Conservation (phyloP, 2,797 vertebrate genomes). For the Notolabrus celidotus region DNA sequence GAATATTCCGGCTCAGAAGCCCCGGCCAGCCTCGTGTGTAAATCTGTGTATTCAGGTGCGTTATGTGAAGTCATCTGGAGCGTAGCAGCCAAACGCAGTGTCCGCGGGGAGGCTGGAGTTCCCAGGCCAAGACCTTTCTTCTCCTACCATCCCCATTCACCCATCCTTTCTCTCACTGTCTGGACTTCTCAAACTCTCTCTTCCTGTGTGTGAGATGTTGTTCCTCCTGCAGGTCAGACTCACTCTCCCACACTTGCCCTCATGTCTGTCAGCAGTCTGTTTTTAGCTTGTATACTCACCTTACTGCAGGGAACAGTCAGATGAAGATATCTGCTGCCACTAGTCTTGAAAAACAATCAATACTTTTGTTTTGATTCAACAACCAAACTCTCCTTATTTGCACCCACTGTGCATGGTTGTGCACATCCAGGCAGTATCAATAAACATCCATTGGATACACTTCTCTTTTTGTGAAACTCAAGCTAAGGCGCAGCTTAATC, state of each 20-base stretch:
- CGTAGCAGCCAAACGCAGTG: conserved; percentile 68
- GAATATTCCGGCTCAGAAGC: conserved; percentile 81
- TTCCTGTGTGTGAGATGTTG: conserved; percentile 47
- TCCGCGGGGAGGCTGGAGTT: conserved; percentile 74
- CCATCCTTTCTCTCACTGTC: conserved; percentile 54
- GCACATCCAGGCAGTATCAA: too few species aligned
- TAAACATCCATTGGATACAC: too few species aligned
- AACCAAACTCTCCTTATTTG: too few species aligned
- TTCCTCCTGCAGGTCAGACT: conserved; percentile 25
- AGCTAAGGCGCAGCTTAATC: too few species aligned
- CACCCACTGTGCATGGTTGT: too few species aligned
- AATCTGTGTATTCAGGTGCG: conserved; percentile 89
- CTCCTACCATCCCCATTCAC: conserved; percentile 49
- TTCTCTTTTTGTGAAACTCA: too few species aligned
- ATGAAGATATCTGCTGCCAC: background rate
- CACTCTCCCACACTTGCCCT: conserved; percentile 31
- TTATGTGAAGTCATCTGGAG: conserved; percentile 81
- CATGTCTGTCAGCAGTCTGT: conserved; percentile 21
- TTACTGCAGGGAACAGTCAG: background rate
- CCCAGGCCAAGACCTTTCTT: conserved; percentile 74
- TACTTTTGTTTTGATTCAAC: too few species aligned
- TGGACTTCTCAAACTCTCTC: conserved; percentile 25
- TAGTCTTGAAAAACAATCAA: too few species aligned
- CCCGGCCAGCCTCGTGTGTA: conserved; percentile 75
- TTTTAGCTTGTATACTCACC: conserved; percentile 10